Evolutionary conservation across 2,797 vertebrate genomes (phyloP).

Genomic region (Myotis pilosus): DNA sequence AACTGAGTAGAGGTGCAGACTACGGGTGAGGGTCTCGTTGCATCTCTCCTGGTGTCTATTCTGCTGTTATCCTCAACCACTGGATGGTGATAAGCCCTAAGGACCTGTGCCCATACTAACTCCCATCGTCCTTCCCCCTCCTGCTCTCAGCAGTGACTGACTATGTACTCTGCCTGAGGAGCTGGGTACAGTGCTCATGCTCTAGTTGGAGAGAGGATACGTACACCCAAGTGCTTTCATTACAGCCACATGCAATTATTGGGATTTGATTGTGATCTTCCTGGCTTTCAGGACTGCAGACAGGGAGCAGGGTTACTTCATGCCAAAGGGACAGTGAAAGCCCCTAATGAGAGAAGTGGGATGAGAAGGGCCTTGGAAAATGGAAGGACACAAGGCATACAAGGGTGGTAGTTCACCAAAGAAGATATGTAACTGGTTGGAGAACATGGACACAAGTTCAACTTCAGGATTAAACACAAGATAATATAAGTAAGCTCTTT

Average conservation of each 20-base stretch:
- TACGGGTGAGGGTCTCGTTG: background rate
- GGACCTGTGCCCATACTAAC: background rate
- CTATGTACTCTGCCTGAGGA: rapidly evolving
- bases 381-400: background rate
- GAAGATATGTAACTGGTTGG: background rate
- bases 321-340: too few relatives aligned
- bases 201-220: background rate
- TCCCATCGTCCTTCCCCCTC: background rate
- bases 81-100: background rate
- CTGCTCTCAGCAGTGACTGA: rapidly evolving
- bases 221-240: rapidly evolving
- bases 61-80: background rate
- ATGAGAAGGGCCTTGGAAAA: background rate
- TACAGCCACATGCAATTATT: rapidly evolving
- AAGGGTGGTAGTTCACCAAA: background rate
- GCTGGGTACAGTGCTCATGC: background rate
- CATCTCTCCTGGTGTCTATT: background rate
- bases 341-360: background rate
- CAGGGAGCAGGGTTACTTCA: background rate
- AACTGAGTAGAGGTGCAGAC: background rate
- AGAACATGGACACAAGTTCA: background rate
- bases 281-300: background rate
- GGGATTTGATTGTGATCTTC: too few relatives aligned
- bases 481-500: background rate
- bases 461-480: background rate